Conservation (phyloP, 1,140 invertebrate genomes). For the Bombus huntii region DNA sequence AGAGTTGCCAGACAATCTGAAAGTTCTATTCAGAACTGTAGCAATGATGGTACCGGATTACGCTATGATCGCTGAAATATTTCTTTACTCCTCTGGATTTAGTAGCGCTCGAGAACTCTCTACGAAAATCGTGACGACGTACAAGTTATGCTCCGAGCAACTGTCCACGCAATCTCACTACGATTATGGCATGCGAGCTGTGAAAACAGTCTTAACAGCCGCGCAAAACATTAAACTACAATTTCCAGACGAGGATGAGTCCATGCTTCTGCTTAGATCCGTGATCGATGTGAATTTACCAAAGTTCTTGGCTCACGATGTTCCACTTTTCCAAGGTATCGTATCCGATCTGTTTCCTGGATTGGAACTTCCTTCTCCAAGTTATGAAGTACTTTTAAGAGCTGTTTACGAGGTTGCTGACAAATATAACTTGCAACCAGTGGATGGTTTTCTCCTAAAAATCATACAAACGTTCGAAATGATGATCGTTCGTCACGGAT, state of each 20-base stretch:
- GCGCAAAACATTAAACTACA: slow-evolving; percentile 94
- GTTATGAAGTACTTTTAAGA: slow-evolving; percentile 87
- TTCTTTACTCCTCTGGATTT: slow-evolving; percentile 95
- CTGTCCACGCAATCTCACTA: slow-evolving; percentile 94
- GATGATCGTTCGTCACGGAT: slow-evolving; percentile 87
- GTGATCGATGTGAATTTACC: slow-evolving; percentile 96
- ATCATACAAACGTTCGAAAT: slow-evolving; percentile 92
- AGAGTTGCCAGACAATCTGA: slow-evolving; percentile 94
- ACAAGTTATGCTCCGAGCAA: slow-evolving; percentile 94
- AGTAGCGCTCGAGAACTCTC: slow-evolving; percentile 90
- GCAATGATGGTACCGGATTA: slow-evolving; percentile 98
- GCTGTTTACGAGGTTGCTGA: slow-evolving; percentile 83
- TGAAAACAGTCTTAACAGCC: slow-evolving; percentile 92
- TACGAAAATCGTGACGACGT: slow-evolving; percentile 94
- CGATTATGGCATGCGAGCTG: slow-evolving; percentile 94
- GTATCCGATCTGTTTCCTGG: slow-evolving; percentile 96
- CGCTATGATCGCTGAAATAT: slow-evolving; percentile 95
- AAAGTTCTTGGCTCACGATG: slow-evolving; percentile 94
- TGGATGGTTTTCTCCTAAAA: slow-evolving; percentile 88
- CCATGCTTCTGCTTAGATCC: slow-evolving; percentile 90
- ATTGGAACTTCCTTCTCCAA: slow-evolving; percentile 87
- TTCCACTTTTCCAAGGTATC: slow-evolving; percentile 94
- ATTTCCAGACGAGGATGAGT: slow-evolving; percentile 91
- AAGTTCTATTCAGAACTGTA: slow-evolving; percentile 95
- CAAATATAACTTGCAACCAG: slow-evolving; percentile 89